Evolutionary conservation across 2,888 invertebrate species (phyloP).

Genomic region (Apocheima hispidaria): DNA sequence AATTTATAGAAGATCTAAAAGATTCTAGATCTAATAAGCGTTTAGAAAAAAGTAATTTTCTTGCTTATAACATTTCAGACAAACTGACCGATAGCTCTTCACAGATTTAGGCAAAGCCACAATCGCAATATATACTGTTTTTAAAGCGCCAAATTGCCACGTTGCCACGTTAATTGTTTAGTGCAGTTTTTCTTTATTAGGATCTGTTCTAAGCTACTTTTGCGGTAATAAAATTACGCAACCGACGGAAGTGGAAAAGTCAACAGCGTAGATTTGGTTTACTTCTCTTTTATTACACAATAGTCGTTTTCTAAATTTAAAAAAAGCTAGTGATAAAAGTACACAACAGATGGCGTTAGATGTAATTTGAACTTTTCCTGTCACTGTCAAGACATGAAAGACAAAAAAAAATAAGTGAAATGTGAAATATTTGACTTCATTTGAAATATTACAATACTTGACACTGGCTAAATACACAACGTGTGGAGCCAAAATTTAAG

Average conservation of each 20-base stretch:
- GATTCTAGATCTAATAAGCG: too few relatives aligned
- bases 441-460: too few relatives aligned
- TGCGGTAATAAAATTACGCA: conserved; percentile 8
- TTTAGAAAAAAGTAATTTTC: background rate
- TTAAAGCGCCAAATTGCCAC: conserved; percentile 47
- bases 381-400: too few relatives aligned
- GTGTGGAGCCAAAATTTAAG: too few relatives aligned
- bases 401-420: too few relatives aligned
- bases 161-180: conserved; percentile 37
- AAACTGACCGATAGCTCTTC: conserved; percentile 4
- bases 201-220: conserved; percentile 14
- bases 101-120: conserved; percentile 28
- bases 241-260: background rate
- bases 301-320: too few relatives aligned
- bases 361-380: too few relatives aligned
- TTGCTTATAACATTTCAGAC: background rate
- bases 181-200: conserved; percentile 34
- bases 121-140: conserved; percentile 55
- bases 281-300: background rate
- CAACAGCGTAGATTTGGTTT: background rate
- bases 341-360: too few relatives aligned
- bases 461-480: too few relatives aligned
- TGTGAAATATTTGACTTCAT: too few relatives aligned
- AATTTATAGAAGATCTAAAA: too few relatives aligned
- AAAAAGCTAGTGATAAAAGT: too few relatives aligned